Evolutionary conservation across 2,113 vertebrate genomes (phyloP), one percentile per base, ranked within the genome.

Genomic region (Origma solitaria): DNA sequence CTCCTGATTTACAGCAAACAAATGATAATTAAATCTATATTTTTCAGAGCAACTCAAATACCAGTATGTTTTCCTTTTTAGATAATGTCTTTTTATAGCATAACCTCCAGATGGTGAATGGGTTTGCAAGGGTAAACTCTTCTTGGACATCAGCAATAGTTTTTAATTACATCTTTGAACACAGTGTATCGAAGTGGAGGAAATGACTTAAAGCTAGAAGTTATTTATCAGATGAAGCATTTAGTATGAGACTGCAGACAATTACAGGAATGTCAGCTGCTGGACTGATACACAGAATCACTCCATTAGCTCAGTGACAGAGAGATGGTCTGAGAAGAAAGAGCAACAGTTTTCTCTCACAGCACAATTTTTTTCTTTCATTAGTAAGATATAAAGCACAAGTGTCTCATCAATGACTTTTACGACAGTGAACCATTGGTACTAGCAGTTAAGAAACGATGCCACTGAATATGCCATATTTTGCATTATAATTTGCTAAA

Each of bases 81-180:
- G 33, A 47, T 76, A 53, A 57, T 56, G 9, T 88, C 79, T 42
- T 94, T 85, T 50, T n/a, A 82, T 53, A 79, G 57, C 37, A 49
- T 45, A 53, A 45, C 23, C 13, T 95, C 61, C 93, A 95, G 80
- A 91, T 69, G 61, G 84, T 40, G 27, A 91, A 66, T 25, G 42
- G 61, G 51, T 88, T 93, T 75, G 28, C 45, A 61, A 54, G 16
- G 24, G 25, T 92, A 47, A 94, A 91, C 69, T 61, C 1, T 2
- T 73, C 22, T 64, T 86, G 82, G 28, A 94, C 33, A 86, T 61
- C 61, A 91, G 38, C 33, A 24, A 14, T 89, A 91, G 33, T 80
- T 91, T 95, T 95, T 94, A 96, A 96, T 95, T 87, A 72, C 62
- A 65, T 95, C 73, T 92, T 79, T 72, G 69, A 92, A 81, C 22